Conservation (phyloP, 2,888 invertebrate species). For the Rhagonycha fulva region DNA sequence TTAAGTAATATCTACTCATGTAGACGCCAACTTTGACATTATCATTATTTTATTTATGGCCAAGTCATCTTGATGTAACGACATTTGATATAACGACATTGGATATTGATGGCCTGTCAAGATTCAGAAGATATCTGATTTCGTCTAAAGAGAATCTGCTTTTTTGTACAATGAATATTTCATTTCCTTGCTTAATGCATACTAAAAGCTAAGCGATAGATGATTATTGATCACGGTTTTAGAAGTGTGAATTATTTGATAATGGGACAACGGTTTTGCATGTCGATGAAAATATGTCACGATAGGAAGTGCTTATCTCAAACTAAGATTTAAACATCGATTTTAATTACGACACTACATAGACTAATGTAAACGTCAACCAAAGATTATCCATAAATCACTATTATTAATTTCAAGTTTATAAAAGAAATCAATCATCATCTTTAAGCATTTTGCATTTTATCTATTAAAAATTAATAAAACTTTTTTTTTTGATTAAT, state of each 20-base stretch:
- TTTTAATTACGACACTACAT: neutral
- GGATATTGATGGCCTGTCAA: constrained; percentile 24
- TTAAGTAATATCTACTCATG: constrained; percentile 13
- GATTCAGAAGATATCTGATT: constrained; percentile 16
- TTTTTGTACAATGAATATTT: constrained; percentile 23
- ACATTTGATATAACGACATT: constrained; percentile 24
- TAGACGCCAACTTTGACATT: constrained; percentile 18
- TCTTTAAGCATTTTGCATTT: neutral
- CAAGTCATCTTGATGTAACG: constrained; percentile 19
- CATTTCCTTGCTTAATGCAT: constrained; percentile 18
- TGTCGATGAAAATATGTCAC: neutral
- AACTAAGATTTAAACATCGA: neutral
- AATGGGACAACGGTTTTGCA: neutral
- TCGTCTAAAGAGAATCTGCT: constrained; percentile 11
- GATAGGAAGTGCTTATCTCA: neutral
- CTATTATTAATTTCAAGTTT: neutral
- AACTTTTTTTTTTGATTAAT: neutral
- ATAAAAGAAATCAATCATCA: neutral
- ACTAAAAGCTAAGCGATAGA: constrained; percentile 3
- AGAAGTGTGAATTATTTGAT: neutral
- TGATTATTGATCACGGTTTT: neutral
- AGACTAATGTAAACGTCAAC: neutral
- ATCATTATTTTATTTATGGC: constrained; percentile 27
- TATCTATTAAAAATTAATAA: neutral
- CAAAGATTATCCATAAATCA: neutral